These are phyloP conservation scores for Listronotus bonariensis DNA, from an alignment of 1,140 invertebrate species.

Conservation along the genomic window DNA sequence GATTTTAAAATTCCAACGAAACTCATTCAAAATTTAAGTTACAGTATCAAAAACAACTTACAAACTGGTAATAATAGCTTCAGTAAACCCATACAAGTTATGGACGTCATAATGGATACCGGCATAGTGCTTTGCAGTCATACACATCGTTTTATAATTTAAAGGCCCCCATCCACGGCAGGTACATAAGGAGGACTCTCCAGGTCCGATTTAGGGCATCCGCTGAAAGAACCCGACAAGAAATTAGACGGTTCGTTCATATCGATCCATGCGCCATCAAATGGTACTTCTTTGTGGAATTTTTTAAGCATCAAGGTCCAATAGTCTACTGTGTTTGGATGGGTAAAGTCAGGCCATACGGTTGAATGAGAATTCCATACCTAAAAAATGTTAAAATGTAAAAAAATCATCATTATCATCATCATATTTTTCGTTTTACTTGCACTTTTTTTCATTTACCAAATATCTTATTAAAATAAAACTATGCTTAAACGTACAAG, in stretches of 20 bases:
- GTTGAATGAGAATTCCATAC: conserved; percentile 80
- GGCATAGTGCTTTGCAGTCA: conserved; percentile 74
- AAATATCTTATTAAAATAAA: too few relatives aligned
- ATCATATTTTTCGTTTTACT: too few relatives aligned
- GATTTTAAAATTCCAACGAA: too few relatives aligned
- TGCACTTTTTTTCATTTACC: too few relatives aligned
- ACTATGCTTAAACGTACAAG: too few relatives aligned
- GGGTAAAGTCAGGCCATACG: conserved; percentile 85
- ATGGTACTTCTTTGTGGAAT: conserved; percentile 69
- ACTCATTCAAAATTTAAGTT: too few relatives aligned
- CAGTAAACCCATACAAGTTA: conserved; percentile 79
- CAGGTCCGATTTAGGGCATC: conserved; percentile 62
- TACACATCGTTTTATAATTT: conserved; percentile 77
- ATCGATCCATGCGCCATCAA: conserved; percentile 85
- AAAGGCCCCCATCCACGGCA: conserved; percentile 62
- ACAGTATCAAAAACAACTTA: too few relatives aligned
- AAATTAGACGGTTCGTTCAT: conserved; percentile 91
- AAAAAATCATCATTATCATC: too few relatives aligned
- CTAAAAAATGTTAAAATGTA: too few relatives aligned
- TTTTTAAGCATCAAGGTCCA: conserved; percentile 73
- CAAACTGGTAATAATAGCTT: conserved; percentile 76
- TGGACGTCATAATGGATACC: conserved; percentile 79
- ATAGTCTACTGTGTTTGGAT: conserved; percentile 74
- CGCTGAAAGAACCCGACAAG: conserved; percentile 66
- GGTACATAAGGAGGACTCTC: conserved; percentile 76